A percentile compares a stretch with the other conserved stretches of the same genome.
Conservation (phyloP, 2,113 vertebrate genomes). For the Panurus biarmicus region DNA sequence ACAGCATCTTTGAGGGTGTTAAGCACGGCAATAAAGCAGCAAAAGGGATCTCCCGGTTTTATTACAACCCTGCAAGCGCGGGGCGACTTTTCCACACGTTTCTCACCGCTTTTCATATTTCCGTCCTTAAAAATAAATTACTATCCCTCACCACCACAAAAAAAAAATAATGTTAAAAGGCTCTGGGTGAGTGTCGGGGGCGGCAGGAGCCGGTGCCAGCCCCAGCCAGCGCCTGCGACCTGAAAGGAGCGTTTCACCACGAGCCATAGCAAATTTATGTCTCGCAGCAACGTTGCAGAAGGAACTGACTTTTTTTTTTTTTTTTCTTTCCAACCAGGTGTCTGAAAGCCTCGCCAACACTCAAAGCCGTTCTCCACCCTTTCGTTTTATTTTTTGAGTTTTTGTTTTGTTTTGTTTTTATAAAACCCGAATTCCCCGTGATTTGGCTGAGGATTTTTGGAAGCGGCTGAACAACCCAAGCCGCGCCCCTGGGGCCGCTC, state of each 20-base stretch:
- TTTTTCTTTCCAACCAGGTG: background rate
- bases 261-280: slow-evolving; percentile 32
- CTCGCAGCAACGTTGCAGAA: slow-evolving; percentile 26
- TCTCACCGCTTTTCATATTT: background rate
- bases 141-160: background rate
- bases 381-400: background rate
- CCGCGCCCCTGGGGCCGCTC: background rate
- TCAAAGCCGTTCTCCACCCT: background rate
- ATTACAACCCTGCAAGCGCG: background rate
- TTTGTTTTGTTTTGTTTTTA: background rate
- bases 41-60: background rate
- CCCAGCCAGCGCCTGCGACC: background rate
- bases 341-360: slow-evolving; percentile 20
- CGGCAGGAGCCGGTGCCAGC: background rate
- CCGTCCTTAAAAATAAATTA: background rate
- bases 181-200: background rate
- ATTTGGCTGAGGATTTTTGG: background rate
- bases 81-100: background rate
- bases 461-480: background rate
- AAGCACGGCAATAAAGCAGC: background rate
- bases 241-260: slow-evolving; percentile 28
- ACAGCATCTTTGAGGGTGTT: slow-evolving; percentile 8
- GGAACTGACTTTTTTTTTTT: background rate
- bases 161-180: background rate
- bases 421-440: background rate